Evolutionary conservation across 2,797 vertebrate genomes (phyloP), one percentile per base, ranked within the genome.

Genomic region (Synanceia verrucosa): DNA sequence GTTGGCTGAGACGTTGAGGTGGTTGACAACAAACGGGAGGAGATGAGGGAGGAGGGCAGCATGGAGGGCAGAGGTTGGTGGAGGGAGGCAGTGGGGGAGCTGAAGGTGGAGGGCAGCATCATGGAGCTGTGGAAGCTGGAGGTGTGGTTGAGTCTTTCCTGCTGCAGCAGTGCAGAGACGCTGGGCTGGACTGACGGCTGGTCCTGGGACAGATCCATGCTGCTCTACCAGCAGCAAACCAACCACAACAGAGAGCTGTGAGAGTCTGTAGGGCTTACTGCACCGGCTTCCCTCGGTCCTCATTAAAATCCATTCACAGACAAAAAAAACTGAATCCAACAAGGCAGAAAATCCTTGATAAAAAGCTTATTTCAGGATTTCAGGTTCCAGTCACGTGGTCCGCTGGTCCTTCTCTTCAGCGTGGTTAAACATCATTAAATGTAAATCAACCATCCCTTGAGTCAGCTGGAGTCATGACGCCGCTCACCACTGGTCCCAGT

Each of bases 151-250:
- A 76, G 67, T 44, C 66, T 62, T 16, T 76, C 70, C 48, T 50
- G 76, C 72, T 79, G 79, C 63, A 79, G 81, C 72, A 84, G 62
- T 0, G 87, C 60, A n/a, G 87, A 72, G 71, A 90, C 77, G 62
- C 85, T 89, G 62, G 87, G 58, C 43, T 16, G 79, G 44, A 57
- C 63, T 1, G 47, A 24, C 1, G 29, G 33, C 13, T 39, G 81
- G 63, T 80, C 78, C 82, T 37, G 87, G 44, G 64, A 70, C 67
- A 48, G 64, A 79, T 86, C 89, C 93, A 94, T 94, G 62, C 46
- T 73, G 79, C 41, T 61, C 23, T 50, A 6, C 24, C 4, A 1
- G 29, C 2, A 6, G 18, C 10, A 43, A 16, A 19, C 21, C 12
- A 61, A n/a, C 23, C 31, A 26, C 64, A 56, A 19, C 28, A 28